phyloP scores from a whole-genome alignment of 53 echinoderm and acorn worm species.

The Zoroaster sp. region DNA sequence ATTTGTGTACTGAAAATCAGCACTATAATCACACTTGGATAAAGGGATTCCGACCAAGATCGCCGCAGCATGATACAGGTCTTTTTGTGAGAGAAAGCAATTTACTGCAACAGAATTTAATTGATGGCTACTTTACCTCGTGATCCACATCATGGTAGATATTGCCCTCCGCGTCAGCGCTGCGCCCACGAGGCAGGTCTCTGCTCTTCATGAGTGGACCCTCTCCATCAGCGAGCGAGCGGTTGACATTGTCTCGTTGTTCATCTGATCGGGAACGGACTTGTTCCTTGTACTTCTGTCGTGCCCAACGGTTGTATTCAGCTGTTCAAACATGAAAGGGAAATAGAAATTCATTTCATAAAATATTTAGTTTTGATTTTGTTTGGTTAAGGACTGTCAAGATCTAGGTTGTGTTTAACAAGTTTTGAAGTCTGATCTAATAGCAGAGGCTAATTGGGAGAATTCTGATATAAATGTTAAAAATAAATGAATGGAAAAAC shows the following conservation, averaged over 20 bases:
- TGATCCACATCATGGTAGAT: conserved; percentile 64
- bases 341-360: too few relatives aligned
- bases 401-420: too few relatives aligned
- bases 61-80: too few relatives aligned
- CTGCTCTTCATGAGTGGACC: conserved; percentile 65
- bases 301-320: conserved; percentile 66
- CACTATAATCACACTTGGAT: too few relatives aligned
- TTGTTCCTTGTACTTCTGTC: conserved; percentile 68
- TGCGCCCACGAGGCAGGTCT: conserved; percentile 41
- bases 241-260: conserved; percentile 60
- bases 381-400: too few relatives aligned
- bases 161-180: neutral
- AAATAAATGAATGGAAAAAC: too few relatives aligned
- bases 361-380: too few relatives aligned
- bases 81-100: neutral
- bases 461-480: too few relatives aligned
- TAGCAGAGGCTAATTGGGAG: too few relatives aligned
- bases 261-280: conserved; percentile 56
- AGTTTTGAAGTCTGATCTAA: too few relatives aligned
- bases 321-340: conserved; percentile 24
- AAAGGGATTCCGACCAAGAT: too few relatives aligned
- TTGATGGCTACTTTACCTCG: conserved; percentile 69
- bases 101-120: neutral
- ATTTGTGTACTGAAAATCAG: too few relatives aligned
- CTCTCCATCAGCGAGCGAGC: conserved; percentile 55